Conservation (phyloP, 2,113 vertebrate genomes). For the Myrmophylax atrothorax region DNA sequence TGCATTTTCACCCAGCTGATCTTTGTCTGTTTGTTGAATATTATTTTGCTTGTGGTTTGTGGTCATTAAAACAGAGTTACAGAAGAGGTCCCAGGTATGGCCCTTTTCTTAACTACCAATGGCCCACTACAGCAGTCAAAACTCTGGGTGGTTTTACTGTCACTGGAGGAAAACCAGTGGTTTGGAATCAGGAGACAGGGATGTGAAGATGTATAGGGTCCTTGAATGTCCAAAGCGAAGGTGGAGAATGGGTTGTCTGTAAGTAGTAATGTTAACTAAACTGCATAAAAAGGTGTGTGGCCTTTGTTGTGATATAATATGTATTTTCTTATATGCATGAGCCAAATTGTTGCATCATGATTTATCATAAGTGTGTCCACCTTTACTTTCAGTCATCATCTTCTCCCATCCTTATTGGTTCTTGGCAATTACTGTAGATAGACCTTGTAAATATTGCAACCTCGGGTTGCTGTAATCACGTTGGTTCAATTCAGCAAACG, state of each 20-base stretch:
- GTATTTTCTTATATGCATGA: constrained; percentile 89
- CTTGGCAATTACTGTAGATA: constrained; percentile 80
- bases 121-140: constrained; percentile 51
- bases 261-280: constrained; percentile 82
- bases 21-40: constrained; percentile 56
- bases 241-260: constrained; percentile 78
- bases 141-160: constrained; percentile 54
- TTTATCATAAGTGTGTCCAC: constrained; percentile 77
- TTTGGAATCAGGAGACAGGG: constrained; percentile 72
- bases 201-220: constrained; percentile 64
- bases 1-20: constrained; percentile 56
- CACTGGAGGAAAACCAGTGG: constrained; percentile 60
- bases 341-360: constrained; percentile 78
- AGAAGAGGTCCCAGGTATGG: constrained; percentile 37
- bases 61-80: constrained; percentile 64
- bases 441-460: constrained; percentile 80
- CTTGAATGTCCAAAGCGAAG: constrained; percentile 72
- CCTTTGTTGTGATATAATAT: constrained; percentile 84
- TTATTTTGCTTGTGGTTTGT: constrained; percentile 58
- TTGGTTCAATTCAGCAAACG: constrained; percentile 72
- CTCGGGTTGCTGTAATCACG: constrained; percentile 65
- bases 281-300: constrained; percentile 80
- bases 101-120: constrained; percentile 45
- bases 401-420: constrained; percentile 76
- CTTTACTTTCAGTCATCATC: constrained; percentile 77